A percentile compares a stretch with the other conserved stretches of the same genome.
phyloP scores from a whole-genome alignment of 1,140 invertebrate genomes.

The Subanguina moxae region DNA sequence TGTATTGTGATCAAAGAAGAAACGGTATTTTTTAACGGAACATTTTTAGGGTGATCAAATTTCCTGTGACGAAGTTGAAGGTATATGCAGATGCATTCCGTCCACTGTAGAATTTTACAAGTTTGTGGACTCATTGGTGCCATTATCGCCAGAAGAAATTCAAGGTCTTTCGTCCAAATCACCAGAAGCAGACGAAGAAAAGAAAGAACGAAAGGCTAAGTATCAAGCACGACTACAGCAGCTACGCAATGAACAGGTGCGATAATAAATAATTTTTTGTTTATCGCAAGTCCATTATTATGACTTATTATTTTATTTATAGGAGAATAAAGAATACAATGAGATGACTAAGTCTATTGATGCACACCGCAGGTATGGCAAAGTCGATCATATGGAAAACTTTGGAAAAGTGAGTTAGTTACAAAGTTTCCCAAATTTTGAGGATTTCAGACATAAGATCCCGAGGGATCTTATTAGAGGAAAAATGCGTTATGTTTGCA shows the following conservation, averaged over 20 bases:
- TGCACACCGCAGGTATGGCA: constrained; percentile 20
- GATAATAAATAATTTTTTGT: constrained; percentile 8
- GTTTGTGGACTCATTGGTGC: constrained; percentile 31
- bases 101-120: constrained; percentile 27
- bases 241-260: constrained; percentile 32
- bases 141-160: constrained; percentile 9
- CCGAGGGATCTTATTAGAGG: too few relatives aligned
- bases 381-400: constrained; percentile 37
- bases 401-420: constrained; percentile 40
- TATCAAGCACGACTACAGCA: constrained; percentile 29
- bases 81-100: constrained; percentile 22
- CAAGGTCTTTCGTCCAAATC: background rate
- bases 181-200: constrained; percentile 13
- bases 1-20: too few relatives aligned
- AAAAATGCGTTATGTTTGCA: too few relatives aligned
- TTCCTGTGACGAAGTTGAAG: constrained; percentile 18
- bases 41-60: background rate
- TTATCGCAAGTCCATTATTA: background rate
- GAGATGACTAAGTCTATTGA: constrained; percentile 48
- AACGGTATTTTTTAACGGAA: too few relatives aligned
- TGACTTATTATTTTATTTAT: background rate
- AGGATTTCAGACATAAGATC: too few relatives aligned
- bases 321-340: constrained; percentile 46
- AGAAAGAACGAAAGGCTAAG: constrained; percentile 12
- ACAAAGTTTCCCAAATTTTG: too few relatives aligned